phyloP scores from a whole-genome alignment of 2,113 vertebrate species.

The Cryptomyrus ogoouensis region DNA sequence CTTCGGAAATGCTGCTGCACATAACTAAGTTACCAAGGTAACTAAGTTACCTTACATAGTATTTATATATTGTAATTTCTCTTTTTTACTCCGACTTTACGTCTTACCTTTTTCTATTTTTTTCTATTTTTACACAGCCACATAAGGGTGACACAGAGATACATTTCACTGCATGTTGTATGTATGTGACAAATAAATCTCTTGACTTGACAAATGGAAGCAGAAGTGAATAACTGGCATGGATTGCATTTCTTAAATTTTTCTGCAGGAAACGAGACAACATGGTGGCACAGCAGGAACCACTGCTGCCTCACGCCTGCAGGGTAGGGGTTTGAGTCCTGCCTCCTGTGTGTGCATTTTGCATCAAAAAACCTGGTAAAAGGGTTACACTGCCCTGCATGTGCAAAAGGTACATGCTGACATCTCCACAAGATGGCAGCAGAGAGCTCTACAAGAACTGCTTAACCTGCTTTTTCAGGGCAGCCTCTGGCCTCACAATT shows the following conservation, averaged over 20 bases:
- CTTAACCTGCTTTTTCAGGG: not conserved
- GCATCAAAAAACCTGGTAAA: not conserved
- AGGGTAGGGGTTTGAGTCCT: not conserved
- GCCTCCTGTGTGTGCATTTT: not conserved
- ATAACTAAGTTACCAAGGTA: not conserved
- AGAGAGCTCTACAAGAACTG: constrained; percentile 16
- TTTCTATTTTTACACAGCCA: too few relatives aligned
- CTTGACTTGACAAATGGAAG: too few relatives aligned
- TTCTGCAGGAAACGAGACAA: not conserved
- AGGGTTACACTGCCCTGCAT: not conserved
- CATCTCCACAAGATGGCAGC: constrained; percentile 49
- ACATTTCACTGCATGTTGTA: too few relatives aligned
- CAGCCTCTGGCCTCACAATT: not conserved
- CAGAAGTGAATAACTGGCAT: not conserved
- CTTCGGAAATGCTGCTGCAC: not conserved
- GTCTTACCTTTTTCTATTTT: too few relatives aligned
- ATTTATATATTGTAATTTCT: too few relatives aligned
- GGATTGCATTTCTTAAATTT: not conserved
- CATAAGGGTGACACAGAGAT: too few relatives aligned
- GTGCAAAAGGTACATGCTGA: not conserved
- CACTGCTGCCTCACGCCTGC: not conserved
- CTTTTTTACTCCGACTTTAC: too few relatives aligned
- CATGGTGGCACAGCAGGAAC: not conserved
- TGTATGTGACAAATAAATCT: too few relatives aligned
- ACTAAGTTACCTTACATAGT: too few relatives aligned